Evolutionary conservation across 2,113 vertebrate species (phyloP).

Genomic region (cattle (Bos taurus)): DNA sequence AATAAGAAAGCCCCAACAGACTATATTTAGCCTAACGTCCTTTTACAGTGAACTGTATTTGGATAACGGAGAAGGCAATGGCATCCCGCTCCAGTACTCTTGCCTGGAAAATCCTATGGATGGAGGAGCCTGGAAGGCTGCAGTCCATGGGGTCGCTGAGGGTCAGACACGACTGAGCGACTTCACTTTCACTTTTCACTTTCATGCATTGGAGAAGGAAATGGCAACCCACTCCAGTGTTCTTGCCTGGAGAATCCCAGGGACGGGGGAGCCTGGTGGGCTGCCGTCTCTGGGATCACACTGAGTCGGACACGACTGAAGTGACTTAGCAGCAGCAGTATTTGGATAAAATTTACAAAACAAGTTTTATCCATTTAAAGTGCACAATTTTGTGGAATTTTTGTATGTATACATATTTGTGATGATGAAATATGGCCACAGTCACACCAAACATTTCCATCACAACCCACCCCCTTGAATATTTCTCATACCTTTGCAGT

Average conservation of each 20-base stretch:
- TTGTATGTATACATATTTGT: background rate
- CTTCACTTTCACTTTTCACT: too few relatives aligned
- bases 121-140: too few relatives aligned
- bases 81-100: too few relatives aligned
- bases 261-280: too few relatives aligned
- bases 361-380: background rate
- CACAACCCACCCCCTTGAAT: background rate
- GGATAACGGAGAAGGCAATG: background rate
- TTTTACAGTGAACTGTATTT: background rate
- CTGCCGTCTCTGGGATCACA: too few relatives aligned
- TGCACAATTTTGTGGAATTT: background rate
- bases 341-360: background rate
- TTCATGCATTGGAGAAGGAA: too few relatives aligned
- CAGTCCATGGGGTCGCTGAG: too few relatives aligned
- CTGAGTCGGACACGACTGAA: too few relatives aligned
- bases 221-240: too few relatives aligned
- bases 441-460: background rate
- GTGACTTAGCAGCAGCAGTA: background rate
- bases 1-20: background rate
- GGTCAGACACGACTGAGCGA: too few relatives aligned
- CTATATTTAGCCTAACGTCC: background rate
- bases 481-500: background rate
- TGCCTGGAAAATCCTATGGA: too few relatives aligned
- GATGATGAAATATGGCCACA: background rate
- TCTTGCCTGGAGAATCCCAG: too few relatives aligned